A percentile compares a stretch with the other conserved stretches of the same genome.
phyloP scores from a whole-genome alignment of 2,113 vertebrate genomes.

The Actenoides lindsayi region DNA sequence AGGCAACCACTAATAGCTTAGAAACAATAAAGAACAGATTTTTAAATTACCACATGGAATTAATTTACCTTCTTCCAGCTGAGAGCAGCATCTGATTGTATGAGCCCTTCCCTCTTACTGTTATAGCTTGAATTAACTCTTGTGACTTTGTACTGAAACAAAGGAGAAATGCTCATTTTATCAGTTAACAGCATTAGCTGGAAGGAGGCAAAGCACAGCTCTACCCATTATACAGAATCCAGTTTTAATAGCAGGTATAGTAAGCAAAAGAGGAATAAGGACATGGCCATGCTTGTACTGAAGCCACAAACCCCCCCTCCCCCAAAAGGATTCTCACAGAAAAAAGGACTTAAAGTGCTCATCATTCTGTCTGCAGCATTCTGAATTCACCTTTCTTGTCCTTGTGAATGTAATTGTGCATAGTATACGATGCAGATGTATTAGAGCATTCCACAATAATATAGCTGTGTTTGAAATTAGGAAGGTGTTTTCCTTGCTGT shows the following conservation, averaged over 20 bases:
- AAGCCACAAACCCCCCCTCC: background rate
- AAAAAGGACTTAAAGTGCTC: background rate
- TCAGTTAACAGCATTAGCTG: background rate
- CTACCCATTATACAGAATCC: background rate
- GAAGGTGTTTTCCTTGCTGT: background rate
- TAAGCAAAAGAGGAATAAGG: background rate
- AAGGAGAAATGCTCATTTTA: background rate
- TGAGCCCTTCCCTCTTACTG: background rate
- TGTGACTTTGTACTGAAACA: background rate
- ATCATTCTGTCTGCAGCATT: background rate
- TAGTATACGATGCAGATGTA: background rate
- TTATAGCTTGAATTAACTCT: background rate
- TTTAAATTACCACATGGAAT: slow-evolving; percentile 56
- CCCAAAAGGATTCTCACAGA: background rate
- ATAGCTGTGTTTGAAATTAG: background rate
- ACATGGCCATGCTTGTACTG: too few relatives aligned
- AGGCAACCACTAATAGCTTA: slow-evolving; percentile 28
- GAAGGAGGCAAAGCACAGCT: background rate
- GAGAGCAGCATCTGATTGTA: background rate
- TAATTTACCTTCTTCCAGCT: slow-evolving; percentile 32
- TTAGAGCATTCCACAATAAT: background rate
- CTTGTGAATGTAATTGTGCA: background rate
- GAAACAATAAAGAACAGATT: slow-evolving; percentile 55
- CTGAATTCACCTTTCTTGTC: background rate
- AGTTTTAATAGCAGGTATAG: background rate